Evolutionary conservation across 2,113 vertebrate species (phyloP), one percentile per base, ranked within the genome.

Genomic region (Oplegnathus fasciatus): DNA sequence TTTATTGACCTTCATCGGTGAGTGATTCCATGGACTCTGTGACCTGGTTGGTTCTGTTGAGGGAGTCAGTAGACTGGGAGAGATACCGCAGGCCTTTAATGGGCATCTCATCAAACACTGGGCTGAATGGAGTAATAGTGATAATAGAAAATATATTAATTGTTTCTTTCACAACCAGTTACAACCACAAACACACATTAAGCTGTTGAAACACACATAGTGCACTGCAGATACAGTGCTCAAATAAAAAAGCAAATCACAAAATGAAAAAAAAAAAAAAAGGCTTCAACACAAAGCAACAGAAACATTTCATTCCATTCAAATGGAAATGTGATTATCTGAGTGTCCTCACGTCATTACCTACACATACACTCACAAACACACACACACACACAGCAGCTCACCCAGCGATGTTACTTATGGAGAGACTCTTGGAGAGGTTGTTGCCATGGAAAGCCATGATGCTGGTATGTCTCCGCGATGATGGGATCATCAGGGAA

Each of bases 401-500:
- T 96, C 91, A 99, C 98, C 97, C 98, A 76, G 98, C 96, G n/a
- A 99, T 99, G 95, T 99, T 99, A 95, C 97, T 97, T 87, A 99
- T 99, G 9, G 98, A 99, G 77, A 99, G 95, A 70, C 98, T 99
- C 93, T 99, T 99, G 2, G 98, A 99, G 78, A 99, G 97, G 84
- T 95, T 96, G 91, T 94, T 95, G 84, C 93, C 89, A 20, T 93
- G 91, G 76, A 95, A 95, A 0, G 94, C 67, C 90, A 96, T 94
- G 58, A 96, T 90, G 57, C 91, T 97, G 93, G 87, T 97, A 96
- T 70, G 97, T 71, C 98, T 95, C 52, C 97, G 90, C 90, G 96
- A 66, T 80, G 34, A n/a, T 81, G 90, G 86, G 22, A 92, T 48
- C 64, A 57, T 64, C 24, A 94, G 64, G 77, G 91, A 10, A 78